Evolutionary conservation across 1,140 invertebrate species (phyloP).

Genomic region (Kradibia gibbosae): DNA sequence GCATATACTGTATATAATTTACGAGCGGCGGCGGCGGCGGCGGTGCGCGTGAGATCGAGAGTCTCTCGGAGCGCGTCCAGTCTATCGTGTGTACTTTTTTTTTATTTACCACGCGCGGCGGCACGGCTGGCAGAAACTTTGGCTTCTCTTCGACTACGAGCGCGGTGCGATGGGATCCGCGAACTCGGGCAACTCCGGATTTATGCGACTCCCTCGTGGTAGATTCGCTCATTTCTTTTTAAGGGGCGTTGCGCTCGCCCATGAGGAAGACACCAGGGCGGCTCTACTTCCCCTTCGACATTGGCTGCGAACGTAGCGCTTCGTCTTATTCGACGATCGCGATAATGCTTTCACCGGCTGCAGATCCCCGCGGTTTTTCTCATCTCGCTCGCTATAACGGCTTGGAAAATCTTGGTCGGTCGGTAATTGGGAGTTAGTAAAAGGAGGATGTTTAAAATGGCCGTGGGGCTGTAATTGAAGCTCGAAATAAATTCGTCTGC

Average conservation of each 20-base stretch:
- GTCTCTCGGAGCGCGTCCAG: conserved; percentile 71
- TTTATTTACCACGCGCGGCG: conserved; percentile 53
- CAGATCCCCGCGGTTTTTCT: too few relatives aligned
- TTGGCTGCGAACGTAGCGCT: not conserved
- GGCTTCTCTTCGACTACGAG: conserved; percentile 53
- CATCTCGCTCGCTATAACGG: too few relatives aligned
- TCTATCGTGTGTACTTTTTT: conserved; percentile 55
- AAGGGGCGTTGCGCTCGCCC: conserved; percentile 33
- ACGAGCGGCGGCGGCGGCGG: conserved; percentile 33
- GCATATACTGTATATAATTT: conserved; percentile 49
- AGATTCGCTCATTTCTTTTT: not conserved
- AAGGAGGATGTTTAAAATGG: too few relatives aligned
- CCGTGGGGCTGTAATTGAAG: too few relatives aligned
- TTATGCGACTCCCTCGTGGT: not conserved
- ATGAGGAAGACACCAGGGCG: not conserved
- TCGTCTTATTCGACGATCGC: too few relatives aligned
- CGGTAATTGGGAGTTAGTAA: too few relatives aligned
- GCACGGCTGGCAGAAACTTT: conserved; percentile 67
- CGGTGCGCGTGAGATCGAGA: conserved; percentile 49
- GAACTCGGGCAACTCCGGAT: conserved; percentile 14
- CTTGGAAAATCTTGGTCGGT: too few relatives aligned
- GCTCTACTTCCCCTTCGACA: conserved; percentile 21
- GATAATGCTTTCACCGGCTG: too few relatives aligned
- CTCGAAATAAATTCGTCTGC: too few relatives aligned
- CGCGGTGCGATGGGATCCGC: conserved; percentile 28